phyloP scores from a whole-genome alignment of 2,797 vertebrate species.

The Melanotaenia parkinsoni region DNA sequence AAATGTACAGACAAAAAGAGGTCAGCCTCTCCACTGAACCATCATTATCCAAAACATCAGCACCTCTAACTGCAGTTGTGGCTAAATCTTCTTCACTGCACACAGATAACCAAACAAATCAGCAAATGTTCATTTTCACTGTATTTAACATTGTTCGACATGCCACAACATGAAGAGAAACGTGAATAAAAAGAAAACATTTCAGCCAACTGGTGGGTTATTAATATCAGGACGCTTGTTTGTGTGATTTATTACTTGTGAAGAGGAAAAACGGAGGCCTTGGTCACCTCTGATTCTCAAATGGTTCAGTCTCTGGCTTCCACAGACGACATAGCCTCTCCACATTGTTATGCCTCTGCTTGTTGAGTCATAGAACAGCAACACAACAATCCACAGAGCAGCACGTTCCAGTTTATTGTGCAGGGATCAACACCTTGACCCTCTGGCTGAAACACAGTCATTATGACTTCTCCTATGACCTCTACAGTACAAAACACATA shows the following conservation, averaged over 20 bases:
- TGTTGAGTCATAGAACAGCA: not conserved
- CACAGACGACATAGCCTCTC: too few relatives aligned
- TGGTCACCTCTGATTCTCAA: not conserved
- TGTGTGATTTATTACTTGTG: not conserved
- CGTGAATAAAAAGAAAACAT: not conserved
- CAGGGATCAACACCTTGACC: not conserved
- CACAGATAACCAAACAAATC: not conserved
- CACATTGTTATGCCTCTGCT: not conserved
- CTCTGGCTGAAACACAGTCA: not conserved
- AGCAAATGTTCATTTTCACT: not conserved
- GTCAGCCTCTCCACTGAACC: not conserved
- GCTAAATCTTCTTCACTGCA: not conserved
- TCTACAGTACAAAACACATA: slow-evolving; percentile 35
- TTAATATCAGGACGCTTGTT: not conserved
- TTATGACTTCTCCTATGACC: slow-evolving; percentile 3
- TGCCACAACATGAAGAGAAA: too few relatives aligned
- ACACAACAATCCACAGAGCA: slow-evolving; percentile 6
- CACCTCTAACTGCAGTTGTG: not conserved
- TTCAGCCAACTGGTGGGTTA: not conserved
- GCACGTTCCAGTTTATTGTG: not conserved
- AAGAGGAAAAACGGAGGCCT: not conserved
- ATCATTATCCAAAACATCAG: not conserved
- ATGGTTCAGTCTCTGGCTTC: not conserved
- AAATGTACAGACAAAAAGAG: not conserved
- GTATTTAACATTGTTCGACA: too few relatives aligned